Base-by-base conservation (phyloP, 2,113 vertebrate genomes). In the Mionectes macconnelli region DNA sequence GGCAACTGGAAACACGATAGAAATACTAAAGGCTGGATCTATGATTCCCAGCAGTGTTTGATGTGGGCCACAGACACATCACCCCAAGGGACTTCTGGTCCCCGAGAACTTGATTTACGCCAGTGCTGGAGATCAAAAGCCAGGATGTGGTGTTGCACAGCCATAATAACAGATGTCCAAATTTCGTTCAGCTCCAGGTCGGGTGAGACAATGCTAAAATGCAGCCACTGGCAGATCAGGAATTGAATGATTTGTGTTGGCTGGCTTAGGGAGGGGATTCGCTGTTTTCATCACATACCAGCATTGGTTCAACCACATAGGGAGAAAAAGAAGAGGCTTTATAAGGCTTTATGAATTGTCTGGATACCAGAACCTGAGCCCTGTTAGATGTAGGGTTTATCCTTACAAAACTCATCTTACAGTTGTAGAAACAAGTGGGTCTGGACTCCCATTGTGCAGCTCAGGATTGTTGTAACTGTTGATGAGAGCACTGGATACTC, bases 1-100 rank as follows among this genome's bases (percentile, higher is more conserved):
- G 94, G 70, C 92, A 96, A 87, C 83, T 90, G 85, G 85, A 81
- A 95, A 95, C 93, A 96, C 64, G 94, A 96, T 84, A 80, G 23
- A 92, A 95, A 94, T 90, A 67, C 92, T 86, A 75, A 95, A 77
- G 82, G 75, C 90, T 94, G 93, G 82, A 37, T 90, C 75, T 72
- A 12, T 0, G 12, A 47, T 96, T 94, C 92, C 85, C 92, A 90
- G 94, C 93, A 94, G 73, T 4, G 83, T 96, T 93, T 96, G 92
- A 94, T 96, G 92, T 96, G 92, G 89, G 88, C 72, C 64, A 74
- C 85, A 86, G 90, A 69, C 93, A 87, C 12, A 8, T 17, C 52
- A 50, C 70, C 93, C 90, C 72, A 53, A 77, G 90, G 68, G 93
- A 64, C n/a, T 93, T 60, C 59, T 88, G 82, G 50, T 94, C 90